phyloP scores from a whole-genome alignment of 2,888 invertebrate genomes.

The Drosophila barbarae region DNA sequence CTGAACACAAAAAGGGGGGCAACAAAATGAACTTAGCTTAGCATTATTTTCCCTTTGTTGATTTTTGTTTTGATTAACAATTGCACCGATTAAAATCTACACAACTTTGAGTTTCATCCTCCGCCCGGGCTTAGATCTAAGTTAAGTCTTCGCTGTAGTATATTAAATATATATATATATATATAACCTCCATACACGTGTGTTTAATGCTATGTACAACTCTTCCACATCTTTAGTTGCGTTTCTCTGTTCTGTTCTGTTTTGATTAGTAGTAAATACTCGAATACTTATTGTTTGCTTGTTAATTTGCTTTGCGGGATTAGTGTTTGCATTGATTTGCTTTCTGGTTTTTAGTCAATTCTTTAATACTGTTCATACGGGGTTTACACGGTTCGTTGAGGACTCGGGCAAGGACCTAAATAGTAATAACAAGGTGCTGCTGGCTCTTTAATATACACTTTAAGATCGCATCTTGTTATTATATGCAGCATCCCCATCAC shows the following conservation, averaged over 20 bases:
- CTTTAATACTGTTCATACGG: conserved; percentile 59
- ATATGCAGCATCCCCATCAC: not conserved
- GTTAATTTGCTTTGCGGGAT: conserved; percentile 3
- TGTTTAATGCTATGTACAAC: conserved; percentile 58
- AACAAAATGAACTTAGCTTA: conserved; percentile 37
- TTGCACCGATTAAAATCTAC: conserved; percentile 52
- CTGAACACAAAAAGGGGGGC: not conserved
- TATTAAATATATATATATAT: conserved; percentile 29
- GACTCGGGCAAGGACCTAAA: not conserved
- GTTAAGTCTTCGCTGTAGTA: conserved; percentile 64
- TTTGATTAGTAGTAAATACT: conserved; percentile 43
- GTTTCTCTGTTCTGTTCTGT: not conserved
- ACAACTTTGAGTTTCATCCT: conserved; percentile 65
- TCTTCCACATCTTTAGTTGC: conserved; percentile 5
- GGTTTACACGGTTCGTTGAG: conserved; percentile 18
- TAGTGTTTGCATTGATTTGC: conserved; percentile 11
- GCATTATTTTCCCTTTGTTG: not conserved
- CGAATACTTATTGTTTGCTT: conserved; percentile 42
- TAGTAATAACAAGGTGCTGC: not conserved
- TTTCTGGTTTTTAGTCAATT: conserved; percentile 36
- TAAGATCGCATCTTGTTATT: not conserved
- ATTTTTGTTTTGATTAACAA: conserved; percentile 5
- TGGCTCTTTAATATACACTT: not conserved
- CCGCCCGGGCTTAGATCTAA: conserved; percentile 53
- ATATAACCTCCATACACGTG: conserved; percentile 19